phyloP scores from a whole-genome alignment of 2,888 invertebrate species.

The Lamellibrachia columna region DNA sequence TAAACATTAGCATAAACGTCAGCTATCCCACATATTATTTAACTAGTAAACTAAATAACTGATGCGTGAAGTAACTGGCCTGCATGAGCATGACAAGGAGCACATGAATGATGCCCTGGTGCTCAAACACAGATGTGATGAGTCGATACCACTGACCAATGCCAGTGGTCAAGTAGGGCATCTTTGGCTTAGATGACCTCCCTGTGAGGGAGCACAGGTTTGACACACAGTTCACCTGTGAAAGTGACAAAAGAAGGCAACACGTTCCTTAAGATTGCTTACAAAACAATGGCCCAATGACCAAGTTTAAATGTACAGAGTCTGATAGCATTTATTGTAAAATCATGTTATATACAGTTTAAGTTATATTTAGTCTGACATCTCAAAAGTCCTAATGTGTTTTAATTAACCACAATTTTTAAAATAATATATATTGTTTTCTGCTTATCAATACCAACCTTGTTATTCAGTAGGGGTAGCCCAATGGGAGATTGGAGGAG shows the following conservation, averaged over 20 bases:
- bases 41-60: neutral
- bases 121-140: constrained; percentile 8
- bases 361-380: too few relatives aligned
- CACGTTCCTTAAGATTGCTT: neutral
- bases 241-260: neutral
- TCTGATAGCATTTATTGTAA: too few relatives aligned
- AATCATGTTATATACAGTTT: too few relatives aligned
- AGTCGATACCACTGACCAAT: constrained; percentile 21
- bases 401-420: too few relatives aligned
- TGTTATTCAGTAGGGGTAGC: too few relatives aligned
- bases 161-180: constrained; percentile 20
- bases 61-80: neutral
- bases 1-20: neutral
- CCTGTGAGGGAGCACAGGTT: constrained; percentile 7
- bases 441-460: too few relatives aligned
- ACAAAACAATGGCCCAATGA: neutral
- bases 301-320: too few relatives aligned
- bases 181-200: neutral
- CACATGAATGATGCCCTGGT: constrained; percentile 22
- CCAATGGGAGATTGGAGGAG: too few relatives aligned
- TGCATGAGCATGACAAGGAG: neutral
- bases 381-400: too few relatives aligned
- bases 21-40: neutral
- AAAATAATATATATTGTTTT: too few relatives aligned
- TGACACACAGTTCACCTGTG: constrained; percentile 24